Base-by-base conservation (phyloP, 2,113 vertebrate species). In the Carassius auratus region DNA sequence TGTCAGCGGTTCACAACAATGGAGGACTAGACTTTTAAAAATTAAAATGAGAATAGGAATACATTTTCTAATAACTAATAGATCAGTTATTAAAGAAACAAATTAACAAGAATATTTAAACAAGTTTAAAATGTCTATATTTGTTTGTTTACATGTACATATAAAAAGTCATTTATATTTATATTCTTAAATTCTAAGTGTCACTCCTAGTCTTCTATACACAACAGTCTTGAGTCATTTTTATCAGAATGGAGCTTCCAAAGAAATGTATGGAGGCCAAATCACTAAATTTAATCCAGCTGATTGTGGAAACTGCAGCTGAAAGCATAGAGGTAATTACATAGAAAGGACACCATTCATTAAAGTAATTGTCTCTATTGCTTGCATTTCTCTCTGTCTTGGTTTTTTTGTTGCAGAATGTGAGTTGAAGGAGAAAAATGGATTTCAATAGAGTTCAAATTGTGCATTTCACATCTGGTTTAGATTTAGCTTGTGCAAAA, bases 391-490 rank as follows among this genome's bases (percentile, higher is more conserved):
- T 52, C 79, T 68, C 23, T 36, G 45, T 69, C 74, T 76, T 76
- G 42, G n/a, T 17, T 23, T 55, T 30, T 81, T 8, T 68, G 26
- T 62, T 69, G 79, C 45, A 21, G 17, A 69, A 68, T 21, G 15
- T 81, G 42, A 52, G 79, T 52, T 13, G 45, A 81, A 66, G 62
- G 17, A 36, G 45, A 64, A 80, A 81, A 81, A 81, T 81, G 62
- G 45, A 69, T 68, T 66, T 81, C 0, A 9, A 52, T 80, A 52
- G 74, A 17, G 77, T 38, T 79, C 36, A 79, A 9, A 79, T 42
- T 64, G 59, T 80, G 59, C 45, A 38, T 80, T 64, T 64, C 59
- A 64, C 77, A 80, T 80, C 59, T 80, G 77, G 57, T 80, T 80
- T 64, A 64, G 59, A 80, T 80, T 80, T 80, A 61, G 36, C 38